Percentiles rank a stretch among this genome's conserved stretches.
These are phyloP conservation scores for Drosophila sturtevanti DNA, from an alignment of 1,140 invertebrate genomes.

Conservation along the genomic window DNA sequence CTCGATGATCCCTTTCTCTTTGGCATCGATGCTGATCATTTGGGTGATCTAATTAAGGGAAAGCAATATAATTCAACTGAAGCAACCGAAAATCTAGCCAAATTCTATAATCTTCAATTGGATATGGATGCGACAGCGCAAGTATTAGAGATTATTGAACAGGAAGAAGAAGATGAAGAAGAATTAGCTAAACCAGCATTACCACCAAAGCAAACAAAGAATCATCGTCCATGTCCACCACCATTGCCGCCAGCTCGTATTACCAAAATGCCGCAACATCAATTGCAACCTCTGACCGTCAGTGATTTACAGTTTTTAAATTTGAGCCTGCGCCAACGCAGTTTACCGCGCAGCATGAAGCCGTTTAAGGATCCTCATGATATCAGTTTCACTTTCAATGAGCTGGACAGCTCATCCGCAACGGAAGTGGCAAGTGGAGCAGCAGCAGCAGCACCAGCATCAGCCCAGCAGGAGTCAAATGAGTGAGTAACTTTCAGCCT, in stretches of 20 bases:
- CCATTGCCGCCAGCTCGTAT: conserved; percentile 53
- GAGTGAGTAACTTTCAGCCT: conserved; percentile 70
- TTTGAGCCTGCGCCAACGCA: conserved; percentile 76
- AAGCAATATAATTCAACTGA: conserved; percentile 62
- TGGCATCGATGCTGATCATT: conserved; percentile 78
- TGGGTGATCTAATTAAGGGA: conserved; percentile 69
- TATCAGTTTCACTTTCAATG: conserved; percentile 82
- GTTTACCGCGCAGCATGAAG: conserved; percentile 77
- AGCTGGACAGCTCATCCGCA: conserved; percentile 44
- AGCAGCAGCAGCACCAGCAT: neutral
- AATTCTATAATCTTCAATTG: conserved; percentile 53
- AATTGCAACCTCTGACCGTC: conserved; percentile 69
- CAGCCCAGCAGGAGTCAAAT: conserved; percentile 69
- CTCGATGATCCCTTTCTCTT: conserved; percentile 82
- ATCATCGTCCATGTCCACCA: conserved; percentile 29
- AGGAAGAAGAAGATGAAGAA: conserved; percentile 51
- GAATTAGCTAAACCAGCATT: conserved; percentile 65
- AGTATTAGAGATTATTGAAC: conserved; percentile 69
- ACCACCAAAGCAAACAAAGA: conserved; percentile 59
- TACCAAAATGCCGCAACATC: neutral
- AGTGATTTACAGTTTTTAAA: conserved; percentile 80
- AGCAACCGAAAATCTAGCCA: conserved; percentile 63
- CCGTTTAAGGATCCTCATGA: conserved; percentile 81
- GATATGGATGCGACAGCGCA: conserved; percentile 49
- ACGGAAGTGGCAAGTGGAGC: conserved; percentile 37